phyloP scores from a whole-genome alignment of 2,888 invertebrate genomes.

The Morinoia aosen region DNA sequence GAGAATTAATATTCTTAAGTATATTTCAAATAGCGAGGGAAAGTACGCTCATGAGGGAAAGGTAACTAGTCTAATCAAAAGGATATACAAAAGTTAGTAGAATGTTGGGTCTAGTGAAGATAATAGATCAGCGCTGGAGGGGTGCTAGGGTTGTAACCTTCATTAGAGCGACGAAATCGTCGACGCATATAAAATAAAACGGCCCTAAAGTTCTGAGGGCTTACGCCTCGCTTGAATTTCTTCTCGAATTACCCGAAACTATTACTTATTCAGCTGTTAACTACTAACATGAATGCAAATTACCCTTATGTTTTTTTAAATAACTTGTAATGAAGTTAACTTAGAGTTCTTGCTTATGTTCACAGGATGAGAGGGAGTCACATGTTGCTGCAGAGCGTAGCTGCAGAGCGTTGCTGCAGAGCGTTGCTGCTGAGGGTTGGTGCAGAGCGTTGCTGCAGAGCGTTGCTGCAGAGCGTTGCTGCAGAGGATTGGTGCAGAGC shows the following conservation, averaged over 20 bases:
- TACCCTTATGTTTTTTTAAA: not conserved
- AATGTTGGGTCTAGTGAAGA: not conserved
- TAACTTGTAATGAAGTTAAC: not conserved
- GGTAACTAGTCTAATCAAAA: not conserved
- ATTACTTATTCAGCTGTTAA: not conserved
- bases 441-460: too few relatives aligned
- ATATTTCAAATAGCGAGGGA: not conserved
- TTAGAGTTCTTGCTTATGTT: not conserved
- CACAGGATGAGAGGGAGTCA: not conserved
- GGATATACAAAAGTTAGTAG: not conserved
- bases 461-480: too few relatives aligned
- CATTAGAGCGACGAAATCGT: not conserved
- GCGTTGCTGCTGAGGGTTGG: too few relatives aligned
- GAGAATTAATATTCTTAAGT: not conserved
- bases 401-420: too few relatives aligned
- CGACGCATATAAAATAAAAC: not conserved
- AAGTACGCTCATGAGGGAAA: not conserved
- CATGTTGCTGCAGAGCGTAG: not conserved
- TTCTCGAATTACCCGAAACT: not conserved
- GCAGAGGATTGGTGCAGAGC: not conserved
- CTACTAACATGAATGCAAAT: not conserved
- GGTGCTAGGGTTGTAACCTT: not conserved
- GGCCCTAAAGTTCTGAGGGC: not conserved
- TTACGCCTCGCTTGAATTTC: not conserved
- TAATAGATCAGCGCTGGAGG: not conserved